A percentile compares a stretch with the other conserved stretches of the same genome.
phyloP scores from a whole-genome alignment of 2,113 vertebrate genomes.

The Lipotes vexillifer region DNA sequence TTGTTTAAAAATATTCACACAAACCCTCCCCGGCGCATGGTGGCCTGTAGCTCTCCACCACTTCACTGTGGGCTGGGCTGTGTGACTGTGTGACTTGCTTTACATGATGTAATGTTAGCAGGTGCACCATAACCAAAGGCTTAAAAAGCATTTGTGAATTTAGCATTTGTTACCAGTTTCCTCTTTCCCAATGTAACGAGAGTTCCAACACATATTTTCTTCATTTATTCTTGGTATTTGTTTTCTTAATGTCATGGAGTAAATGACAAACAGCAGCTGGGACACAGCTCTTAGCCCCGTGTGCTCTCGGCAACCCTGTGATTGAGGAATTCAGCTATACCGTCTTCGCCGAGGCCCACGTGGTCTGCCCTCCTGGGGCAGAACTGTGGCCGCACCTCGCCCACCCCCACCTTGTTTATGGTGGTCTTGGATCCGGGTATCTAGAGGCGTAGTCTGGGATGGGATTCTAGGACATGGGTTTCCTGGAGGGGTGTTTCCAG shows the following conservation, averaged over 20 bases:
- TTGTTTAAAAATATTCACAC: too few species aligned
- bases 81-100: not conserved
- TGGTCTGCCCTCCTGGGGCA: not conserved
- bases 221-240: not conserved
- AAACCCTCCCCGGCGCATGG: accelerated
- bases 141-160: not conserved
- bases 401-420: accelerated
- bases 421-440: not conserved
- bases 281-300: not conserved
- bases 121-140: not conserved
- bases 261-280: not conserved
- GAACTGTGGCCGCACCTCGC: accelerated
- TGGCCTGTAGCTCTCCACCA: not conserved
- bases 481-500: not conserved
- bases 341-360: not conserved
- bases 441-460: not conserved
- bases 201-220: not conserved
- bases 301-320: not conserved
- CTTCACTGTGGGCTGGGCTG: not conserved
- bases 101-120: not conserved
- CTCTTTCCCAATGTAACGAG: not conserved
- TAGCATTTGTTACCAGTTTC: not conserved
- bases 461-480: not conserved
- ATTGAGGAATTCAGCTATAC: not conserved
- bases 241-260: too few species aligned